These are phyloP conservation scores for Origma solitaria DNA, from an alignment of 2,113 vertebrate genomes.

Conservation along the genomic window DNA sequence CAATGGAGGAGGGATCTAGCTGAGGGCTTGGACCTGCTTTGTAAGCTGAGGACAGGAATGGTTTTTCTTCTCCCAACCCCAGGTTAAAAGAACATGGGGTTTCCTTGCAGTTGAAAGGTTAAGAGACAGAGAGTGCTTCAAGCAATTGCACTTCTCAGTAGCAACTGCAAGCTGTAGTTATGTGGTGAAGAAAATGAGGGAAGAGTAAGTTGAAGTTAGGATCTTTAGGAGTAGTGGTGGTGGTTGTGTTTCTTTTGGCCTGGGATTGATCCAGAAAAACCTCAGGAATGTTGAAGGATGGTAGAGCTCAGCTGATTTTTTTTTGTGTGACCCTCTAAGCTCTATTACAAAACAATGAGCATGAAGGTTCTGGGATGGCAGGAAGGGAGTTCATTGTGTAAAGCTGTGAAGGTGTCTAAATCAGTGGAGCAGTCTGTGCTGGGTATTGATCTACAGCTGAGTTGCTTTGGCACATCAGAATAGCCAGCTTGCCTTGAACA, in stretches of 20 bases:
- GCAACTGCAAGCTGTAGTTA: neutral
- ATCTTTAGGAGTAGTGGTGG: neutral
- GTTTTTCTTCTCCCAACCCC: neutral
- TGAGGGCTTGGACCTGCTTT: neutral
- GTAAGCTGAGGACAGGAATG: neutral
- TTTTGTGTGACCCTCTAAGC: neutral
- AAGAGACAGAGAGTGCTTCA: neutral
- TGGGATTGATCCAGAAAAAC: neutral
- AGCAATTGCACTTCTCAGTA: neutral
- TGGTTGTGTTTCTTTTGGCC: neutral
- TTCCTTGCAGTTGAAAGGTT: neutral
- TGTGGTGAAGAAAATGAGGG: neutral
- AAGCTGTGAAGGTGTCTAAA: neutral
- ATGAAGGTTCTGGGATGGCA: neutral
- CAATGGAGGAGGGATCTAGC: neutral
- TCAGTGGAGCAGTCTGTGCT: neutral
- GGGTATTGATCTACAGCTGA: neutral
- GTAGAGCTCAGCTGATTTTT: neutral
- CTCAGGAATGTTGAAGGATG: neutral
- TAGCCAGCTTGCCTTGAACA: slow-evolving; percentile 35
- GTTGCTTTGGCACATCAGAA: slow-evolving; percentile 22
- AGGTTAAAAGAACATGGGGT: neutral
- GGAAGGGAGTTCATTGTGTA: neutral
- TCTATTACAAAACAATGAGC: fast-evolving
- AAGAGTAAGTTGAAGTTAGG: neutral